Base-by-base conservation (phyloP, 2,797 vertebrate species). In the Apodemus agrarius region DNA sequence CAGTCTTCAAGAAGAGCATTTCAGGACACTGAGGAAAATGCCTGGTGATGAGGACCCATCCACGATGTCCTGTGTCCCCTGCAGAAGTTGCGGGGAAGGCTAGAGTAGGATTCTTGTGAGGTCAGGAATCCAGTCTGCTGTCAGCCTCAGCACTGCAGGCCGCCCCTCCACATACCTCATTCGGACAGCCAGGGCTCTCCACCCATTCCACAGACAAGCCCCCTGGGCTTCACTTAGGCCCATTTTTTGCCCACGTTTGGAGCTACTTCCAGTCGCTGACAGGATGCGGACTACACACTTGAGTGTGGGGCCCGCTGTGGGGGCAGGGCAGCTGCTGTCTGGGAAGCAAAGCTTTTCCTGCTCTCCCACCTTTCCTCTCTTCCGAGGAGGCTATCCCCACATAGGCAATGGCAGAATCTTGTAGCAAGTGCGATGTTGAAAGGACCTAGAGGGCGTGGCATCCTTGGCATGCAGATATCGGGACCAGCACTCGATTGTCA, bases 341-440 rank as follows among this genome's bases (percentile, higher is more conserved):
- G 14, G 1, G 11, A 7, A 16, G 81, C 14, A 1, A 1, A 0
- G 1, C 37, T 31, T 61, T 37, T 40, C 43, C 88, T 31, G 14
- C 37, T 1, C 17, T 31, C 5, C 90, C 34, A 19, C 6, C 14
- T 7, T 2, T 1, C 1, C 26, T 12, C 13, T 2, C 40, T 82
- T 40, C n/a, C 0, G 0, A 57, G 87, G 26, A 57, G 31, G 37
- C 40, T 13, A 65, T 49, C 59, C 6, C 26, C 0, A 0, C 7
- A 0, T n/a, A n/a, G n/a, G n/a, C n/a, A n/a, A n/a, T n/a, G n/a
- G n/a, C n/a, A n/a, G n/a, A n/a, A n/a, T n/a, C n/a, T n/a, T n/a
- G n/a, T n/a, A n/a, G n/a, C n/a, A n/a, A n/a, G n/a, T n/a, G n/a
- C 12, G 9, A 12, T 16, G 14, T n/a, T 63, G 29, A 65, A 43